A percentile compares a stretch with the other conserved stretches of the same genome.
phyloP scores from a whole-genome alignment of 2,888 invertebrate species.

The Ormyrus thymus region DNA sequence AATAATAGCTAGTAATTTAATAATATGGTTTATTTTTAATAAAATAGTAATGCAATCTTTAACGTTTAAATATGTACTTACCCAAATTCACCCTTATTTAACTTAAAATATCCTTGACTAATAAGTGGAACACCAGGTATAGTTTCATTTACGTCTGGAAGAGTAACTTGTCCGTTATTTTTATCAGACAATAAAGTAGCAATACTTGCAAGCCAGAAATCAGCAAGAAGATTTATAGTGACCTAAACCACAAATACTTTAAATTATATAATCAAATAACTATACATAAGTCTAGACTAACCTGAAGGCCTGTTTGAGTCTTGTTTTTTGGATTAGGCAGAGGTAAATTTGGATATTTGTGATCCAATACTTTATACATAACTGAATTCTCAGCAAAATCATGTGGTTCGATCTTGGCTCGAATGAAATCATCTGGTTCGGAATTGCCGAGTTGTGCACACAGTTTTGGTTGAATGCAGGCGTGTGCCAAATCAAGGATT shows the following conservation, averaged over 20 bases:
- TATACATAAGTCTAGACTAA: background rate
- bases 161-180: constrained; percentile 42
- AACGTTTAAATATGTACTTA: background rate
- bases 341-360: constrained; percentile 22
- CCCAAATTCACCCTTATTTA: constrained; percentile 36
- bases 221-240: constrained; percentile 56
- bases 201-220: constrained; percentile 51
- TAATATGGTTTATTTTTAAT: no score
- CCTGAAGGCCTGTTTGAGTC: constrained; percentile 12
- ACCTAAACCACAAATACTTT: constrained; percentile 41
- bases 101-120: constrained; percentile 17
- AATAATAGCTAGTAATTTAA: no score
- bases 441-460: background rate
- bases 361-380: background rate
- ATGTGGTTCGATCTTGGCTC: constrained; percentile 16
- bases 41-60: no score
- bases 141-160: constrained; percentile 54
- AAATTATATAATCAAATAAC: background rate
- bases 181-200: constrained; percentile 43
- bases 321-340: background rate
- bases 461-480: constrained; percentile 14
- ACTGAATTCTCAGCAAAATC: constrained; percentile 34
- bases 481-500: constrained; percentile 1
- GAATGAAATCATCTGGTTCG: constrained; percentile 14
- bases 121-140: constrained; percentile 1